These are phyloP conservation scores for Hydropsyche tenuis DNA, from an alignment of 1,140 invertebrate genomes.

Conservation along the genomic window DNA sequence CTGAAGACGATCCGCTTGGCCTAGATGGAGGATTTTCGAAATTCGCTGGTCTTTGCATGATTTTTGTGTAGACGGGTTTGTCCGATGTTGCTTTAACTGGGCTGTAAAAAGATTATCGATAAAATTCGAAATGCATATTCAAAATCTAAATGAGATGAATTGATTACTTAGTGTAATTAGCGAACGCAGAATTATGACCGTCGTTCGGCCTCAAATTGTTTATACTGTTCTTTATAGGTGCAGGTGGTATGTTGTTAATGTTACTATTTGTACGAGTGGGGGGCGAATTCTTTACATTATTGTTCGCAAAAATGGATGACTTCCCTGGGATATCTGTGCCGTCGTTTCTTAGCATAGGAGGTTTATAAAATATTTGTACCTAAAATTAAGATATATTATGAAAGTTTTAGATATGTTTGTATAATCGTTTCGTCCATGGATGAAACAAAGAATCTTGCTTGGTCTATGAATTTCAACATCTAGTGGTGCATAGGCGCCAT, in stretches of 20 bases:
- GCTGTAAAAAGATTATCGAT: not conserved
- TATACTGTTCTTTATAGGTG: conserved; percentile 26
- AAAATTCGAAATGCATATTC: not conserved
- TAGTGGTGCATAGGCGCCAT: no score
- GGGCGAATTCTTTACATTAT: not conserved
- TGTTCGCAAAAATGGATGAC: no score
- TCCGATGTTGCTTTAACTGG: not conserved
- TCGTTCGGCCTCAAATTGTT: conserved; percentile 53
- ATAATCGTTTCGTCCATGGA: no score
- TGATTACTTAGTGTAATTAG: conserved; percentile 56
- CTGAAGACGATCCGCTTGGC: not conserved
- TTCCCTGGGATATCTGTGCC: no score
- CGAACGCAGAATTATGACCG: conserved; percentile 57
- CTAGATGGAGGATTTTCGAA: not conserved
- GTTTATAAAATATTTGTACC: conserved; percentile 36
- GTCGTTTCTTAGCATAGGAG: not conserved
- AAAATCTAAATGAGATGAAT: conserved; percentile 34
- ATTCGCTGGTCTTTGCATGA: conserved; percentile 2
- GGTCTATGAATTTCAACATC: no score
- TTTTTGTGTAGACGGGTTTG: not conserved
- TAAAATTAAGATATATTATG: no score
- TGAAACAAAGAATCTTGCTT: no score
- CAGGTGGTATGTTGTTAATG: not conserved
- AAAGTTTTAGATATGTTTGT: no score
- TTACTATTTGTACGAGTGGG: no score